Evolutionary conservation across 2,797 vertebrate genomes (phyloP).

Genomic region (Falco columbarius): DNA sequence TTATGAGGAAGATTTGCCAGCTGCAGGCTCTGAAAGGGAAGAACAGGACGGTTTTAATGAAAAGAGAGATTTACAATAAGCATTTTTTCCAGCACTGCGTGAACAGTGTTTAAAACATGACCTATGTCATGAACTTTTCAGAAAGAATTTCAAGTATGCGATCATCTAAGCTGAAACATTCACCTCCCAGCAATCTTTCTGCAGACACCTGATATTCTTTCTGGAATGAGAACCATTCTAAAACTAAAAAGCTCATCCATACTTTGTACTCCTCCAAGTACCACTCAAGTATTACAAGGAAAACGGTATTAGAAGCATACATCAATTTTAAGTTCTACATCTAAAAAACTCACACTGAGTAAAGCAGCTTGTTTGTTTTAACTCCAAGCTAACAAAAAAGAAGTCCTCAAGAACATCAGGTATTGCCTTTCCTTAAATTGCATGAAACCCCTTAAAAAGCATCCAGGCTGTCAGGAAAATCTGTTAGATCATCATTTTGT

Average conservation of each 20-base stretch:
- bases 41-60: not conserved
- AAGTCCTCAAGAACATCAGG: not conserved
- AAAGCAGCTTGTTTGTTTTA: not conserved
- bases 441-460: not conserved
- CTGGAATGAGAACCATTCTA: not conserved
- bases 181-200: not conserved
- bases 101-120: not conserved
- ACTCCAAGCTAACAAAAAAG: not conserved
- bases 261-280: not conserved
- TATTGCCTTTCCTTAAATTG: not conserved
- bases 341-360: not conserved
- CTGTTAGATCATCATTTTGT: not conserved
- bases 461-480: not conserved
- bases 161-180: not conserved
- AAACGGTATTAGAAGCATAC: not conserved
- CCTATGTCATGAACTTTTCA: not conserved
- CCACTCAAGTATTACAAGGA: not conserved
- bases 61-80: not conserved
- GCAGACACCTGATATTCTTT: not conserved
- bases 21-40: not conserved
- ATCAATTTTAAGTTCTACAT: not conserved
- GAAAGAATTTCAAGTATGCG: not conserved
- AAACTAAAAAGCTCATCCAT: not conserved
- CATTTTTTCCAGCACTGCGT: not conserved
- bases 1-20: conserved; percentile 23